phyloP scores from a whole-genome alignment of 1,140 invertebrate species.

The Lineus longissimus region DNA sequence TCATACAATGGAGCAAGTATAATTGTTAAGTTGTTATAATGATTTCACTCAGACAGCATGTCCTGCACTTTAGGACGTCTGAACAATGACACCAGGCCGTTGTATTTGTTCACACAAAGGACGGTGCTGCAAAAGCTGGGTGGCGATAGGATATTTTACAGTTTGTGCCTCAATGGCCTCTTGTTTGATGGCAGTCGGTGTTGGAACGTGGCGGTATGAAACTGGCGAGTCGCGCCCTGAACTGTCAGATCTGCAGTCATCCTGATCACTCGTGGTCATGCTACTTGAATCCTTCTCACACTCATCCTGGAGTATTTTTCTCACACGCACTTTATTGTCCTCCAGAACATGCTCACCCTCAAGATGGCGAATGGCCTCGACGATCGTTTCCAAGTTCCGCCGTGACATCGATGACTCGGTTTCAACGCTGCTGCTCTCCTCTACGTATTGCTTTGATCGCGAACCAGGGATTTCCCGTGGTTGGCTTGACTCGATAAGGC shows the following conservation, averaged over 20 bases:
- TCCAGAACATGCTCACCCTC: conserved; percentile 78
- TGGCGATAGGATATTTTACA: conserved; percentile 38
- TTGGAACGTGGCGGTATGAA: conserved; percentile 12
- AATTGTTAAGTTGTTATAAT: too few relatives aligned
- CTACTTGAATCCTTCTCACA: conserved; percentile 33
- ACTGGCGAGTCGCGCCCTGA: conserved; percentile 36
- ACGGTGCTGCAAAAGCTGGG: conserved; percentile 34
- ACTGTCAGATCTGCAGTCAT: conserved; percentile 31
- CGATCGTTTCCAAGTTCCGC: conserved; percentile 94
- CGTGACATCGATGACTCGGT: conserved; percentile 65
- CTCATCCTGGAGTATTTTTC: conserved; percentile 25
- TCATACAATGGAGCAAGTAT: too few relatives aligned
- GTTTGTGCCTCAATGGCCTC: conserved; percentile 3
- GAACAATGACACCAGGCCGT: conserved; percentile 42
- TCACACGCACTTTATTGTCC: conserved; percentile 8
- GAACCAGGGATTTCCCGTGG: too few relatives aligned
- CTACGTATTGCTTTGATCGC: too few relatives aligned
- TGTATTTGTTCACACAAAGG: conserved; percentile 26
- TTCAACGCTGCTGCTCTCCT: too few relatives aligned
- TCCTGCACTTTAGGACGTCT: conserved; percentile 31
- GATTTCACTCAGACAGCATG: too few relatives aligned
- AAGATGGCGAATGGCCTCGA: conserved; percentile 92
- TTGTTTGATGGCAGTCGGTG: conserved; percentile 9
- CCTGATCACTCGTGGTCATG: conserved; percentile 31
- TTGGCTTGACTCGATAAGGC: too few relatives aligned